Conservation (phyloP, 2,888 invertebrate genomes). For the Brachycybe producta region DNA sequence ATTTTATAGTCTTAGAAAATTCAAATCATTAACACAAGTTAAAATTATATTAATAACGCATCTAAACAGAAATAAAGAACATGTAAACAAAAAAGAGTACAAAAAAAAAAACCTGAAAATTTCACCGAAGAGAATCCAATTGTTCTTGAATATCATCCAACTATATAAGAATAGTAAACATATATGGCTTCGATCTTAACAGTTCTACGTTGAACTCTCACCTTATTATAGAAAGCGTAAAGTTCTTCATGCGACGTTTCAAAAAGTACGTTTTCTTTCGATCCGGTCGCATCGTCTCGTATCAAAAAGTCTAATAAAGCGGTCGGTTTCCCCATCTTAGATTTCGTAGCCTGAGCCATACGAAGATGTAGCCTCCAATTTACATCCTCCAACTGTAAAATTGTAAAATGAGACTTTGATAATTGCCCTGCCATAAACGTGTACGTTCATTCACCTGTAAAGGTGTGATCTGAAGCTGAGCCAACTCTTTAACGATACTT, state of each 20-base stretch:
- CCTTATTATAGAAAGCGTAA: slow-evolving; percentile 31
- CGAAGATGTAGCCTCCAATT: slow-evolving; percentile 34
- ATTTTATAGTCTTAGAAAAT: no score
- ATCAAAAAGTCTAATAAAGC: slow-evolving; percentile 31
- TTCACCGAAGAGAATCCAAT: slow-evolving; percentile 13
- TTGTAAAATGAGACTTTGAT: background rate
- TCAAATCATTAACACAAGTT: no score
- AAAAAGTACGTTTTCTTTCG: slow-evolving; percentile 28
- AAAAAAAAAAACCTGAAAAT: no score
- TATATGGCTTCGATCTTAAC: background rate
- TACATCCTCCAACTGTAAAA: slow-evolving; percentile 29
- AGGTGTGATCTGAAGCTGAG: slow-evolving; percentile 30
- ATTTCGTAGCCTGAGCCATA: slow-evolving; percentile 30
- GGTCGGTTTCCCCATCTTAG: slow-evolving; percentile 32
- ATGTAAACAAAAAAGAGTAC: no score
- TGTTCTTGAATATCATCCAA: slow-evolving; percentile 12
- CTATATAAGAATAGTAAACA: background rate
- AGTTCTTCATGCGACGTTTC: slow-evolving; percentile 34
- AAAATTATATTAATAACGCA: no score
- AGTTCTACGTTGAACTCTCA: slow-evolving; percentile 19
- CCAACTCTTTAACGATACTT: slow-evolving; percentile 30
- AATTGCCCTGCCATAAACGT: background rate
- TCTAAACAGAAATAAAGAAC: no score
- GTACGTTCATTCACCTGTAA: slow-evolving; percentile 27
- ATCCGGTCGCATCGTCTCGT: slow-evolving; percentile 22